These are phyloP conservation scores for Neosilurus hyrtlii DNA, from an alignment of 2,797 vertebrate genomes.

Conservation along the genomic window DNA sequence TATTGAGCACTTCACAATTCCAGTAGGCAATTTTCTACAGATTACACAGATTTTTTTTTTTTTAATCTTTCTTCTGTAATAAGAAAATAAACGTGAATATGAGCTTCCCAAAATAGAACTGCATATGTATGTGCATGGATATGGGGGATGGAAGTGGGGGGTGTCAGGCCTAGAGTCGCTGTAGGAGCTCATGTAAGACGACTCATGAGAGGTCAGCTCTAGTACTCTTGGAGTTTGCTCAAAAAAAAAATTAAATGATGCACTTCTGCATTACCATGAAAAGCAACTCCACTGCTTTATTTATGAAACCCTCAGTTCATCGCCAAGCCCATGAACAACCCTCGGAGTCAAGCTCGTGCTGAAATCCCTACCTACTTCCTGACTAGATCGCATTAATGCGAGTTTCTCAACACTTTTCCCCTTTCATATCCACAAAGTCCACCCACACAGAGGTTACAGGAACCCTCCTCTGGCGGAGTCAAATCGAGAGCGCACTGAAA, in stretches of 20 bases:
- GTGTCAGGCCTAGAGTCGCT: constrained; percentile 11
- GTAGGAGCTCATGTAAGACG: background rate
- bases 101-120: constrained; percentile 7
- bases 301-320: constrained; percentile 23
- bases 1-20: background rate
- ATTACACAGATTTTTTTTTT: background rate
- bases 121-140: too few relatives aligned
- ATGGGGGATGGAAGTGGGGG: too few relatives aligned
- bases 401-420: constrained; percentile 76
- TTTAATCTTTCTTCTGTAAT: background rate
- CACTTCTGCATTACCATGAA: constrained; percentile 5
- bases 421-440: constrained; percentile 76
- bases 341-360: constrained; percentile 5
- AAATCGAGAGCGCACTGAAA: constrained; percentile 62
- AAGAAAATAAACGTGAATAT: background rate
- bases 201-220: constrained; percentile 7
- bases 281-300: constrained; percentile 22
- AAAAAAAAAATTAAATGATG: background rate
- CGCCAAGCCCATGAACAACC: constrained; percentile 14
- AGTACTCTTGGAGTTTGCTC: background rate
- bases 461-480: constrained; percentile 70
- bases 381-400: constrained; percentile 60
- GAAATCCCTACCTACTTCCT: constrained; percentile 18
- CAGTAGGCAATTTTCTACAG: background rate
- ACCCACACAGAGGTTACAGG: constrained; percentile 83